Conservation (phyloP, 1,140 invertebrate genomes). For the Scaptomyza graminum region DNA sequence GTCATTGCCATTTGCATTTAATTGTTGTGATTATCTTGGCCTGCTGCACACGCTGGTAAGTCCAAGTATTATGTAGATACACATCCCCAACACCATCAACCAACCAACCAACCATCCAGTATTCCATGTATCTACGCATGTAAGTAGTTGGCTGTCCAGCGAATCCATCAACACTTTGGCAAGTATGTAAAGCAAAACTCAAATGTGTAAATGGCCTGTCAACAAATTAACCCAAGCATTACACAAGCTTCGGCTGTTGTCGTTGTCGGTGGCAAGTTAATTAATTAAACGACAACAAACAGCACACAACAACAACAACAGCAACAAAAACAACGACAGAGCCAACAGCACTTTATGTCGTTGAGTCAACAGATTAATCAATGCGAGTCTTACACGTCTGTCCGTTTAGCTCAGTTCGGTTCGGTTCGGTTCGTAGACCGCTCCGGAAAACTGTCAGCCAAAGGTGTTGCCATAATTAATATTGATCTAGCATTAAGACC, state of each 20-base stretch:
- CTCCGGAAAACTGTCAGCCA: constrained; percentile 55
- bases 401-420: too few relatives aligned
- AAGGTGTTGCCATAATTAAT: constrained; percentile 79
- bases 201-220: constrained; percentile 69
- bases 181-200: constrained; percentile 67
- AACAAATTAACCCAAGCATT: constrained; percentile 74
- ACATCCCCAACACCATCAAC: not conserved
- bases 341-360: constrained; percentile 47
- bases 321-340: constrained; percentile 38
- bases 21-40: constrained; percentile 83
- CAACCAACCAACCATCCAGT: constrained; percentile 6
- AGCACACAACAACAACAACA: constrained; percentile 12
- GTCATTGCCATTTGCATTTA: constrained; percentile 81
- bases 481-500: constrained; percentile 65
- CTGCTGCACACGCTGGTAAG: constrained; percentile 81
- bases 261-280: constrained; percentile 62
- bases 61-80: constrained; percentile 40
- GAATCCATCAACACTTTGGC: constrained; percentile 64
- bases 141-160: constrained; percentile 26
- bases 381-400: constrained; percentile 49
- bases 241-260: constrained; percentile 38
- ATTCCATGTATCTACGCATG: constrained; percentile 8
- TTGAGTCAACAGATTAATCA: constrained; percentile 73
- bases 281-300: constrained; percentile 73
- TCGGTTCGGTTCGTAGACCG: constrained; percentile 6